Evolutionary conservation across 2,113 vertebrate species (phyloP), one percentile per base, ranked within the genome.

Genomic region (Procavia capensis): DNA sequence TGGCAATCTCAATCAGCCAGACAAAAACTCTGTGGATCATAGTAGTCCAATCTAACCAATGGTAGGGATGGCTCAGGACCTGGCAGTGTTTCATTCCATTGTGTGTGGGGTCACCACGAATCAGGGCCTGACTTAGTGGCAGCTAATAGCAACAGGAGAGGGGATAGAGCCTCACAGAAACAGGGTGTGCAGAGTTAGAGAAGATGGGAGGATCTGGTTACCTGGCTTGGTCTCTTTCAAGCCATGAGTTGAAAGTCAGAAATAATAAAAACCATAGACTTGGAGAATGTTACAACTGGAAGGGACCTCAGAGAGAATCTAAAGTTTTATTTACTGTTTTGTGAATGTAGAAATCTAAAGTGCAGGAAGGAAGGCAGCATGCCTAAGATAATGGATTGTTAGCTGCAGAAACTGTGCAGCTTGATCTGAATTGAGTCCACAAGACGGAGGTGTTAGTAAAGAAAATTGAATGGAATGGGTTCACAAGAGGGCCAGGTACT

Each of bases 111-210:
- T 63, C 61, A 63, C 25, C 61, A 9, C 29, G 61, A 24, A 9
- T 63, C 27, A 14, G 61, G 9, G 68, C 19, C 68, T 70, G 68
- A 36, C 68, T 72, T 20, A 24, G n/a, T 39, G 36, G n/a, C n/a
- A 39, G 36, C 70, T 39, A 24, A 19, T 17, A 20, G 25, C 36
- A 39, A 39, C n/a, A 72, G 8, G 39, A 9, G 70, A 9, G 31
- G 4, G 20, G 14, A 17, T 20, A 24, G n/a, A 57, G 8, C 4
- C 2, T 11, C 27, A 14, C 25, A 59, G 36, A 45, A 27, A 14
- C 31, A 50, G 10, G 50, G 19, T 27, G 2, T 57, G 75, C 8
- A 45, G 31, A 1, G 0, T 9, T 66, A 2, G 22, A 6, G n/a
- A 57, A n/a, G 25, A 9, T 24, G 47, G 61, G 14, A 64, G 41